Conservation (phyloP, 2,797 vertebrate species). For the Furcifer pardalis region DNA sequence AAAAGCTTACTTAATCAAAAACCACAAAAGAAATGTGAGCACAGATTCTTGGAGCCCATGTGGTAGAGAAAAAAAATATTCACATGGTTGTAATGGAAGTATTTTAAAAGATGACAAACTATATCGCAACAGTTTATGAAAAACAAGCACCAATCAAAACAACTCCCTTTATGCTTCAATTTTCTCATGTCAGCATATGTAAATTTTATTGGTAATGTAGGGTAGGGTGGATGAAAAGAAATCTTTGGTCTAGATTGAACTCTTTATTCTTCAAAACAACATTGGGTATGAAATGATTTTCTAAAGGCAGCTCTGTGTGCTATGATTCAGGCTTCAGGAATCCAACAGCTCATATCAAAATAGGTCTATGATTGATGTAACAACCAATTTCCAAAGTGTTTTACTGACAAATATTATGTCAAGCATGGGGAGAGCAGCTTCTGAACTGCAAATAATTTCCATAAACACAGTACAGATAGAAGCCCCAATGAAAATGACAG, state of each 20-base stretch:
- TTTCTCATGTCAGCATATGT: not conserved
- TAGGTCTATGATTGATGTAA: not conserved
- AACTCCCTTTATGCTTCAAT: not conserved
- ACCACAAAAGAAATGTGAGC: not conserved
- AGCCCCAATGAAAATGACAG: constrained; percentile 19
- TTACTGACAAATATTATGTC: not conserved
- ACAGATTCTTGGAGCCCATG: not conserved
- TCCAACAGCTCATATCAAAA: not conserved
- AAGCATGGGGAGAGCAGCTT: not conserved
- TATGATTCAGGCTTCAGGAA: constrained; percentile 4
- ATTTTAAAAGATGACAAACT: not conserved
- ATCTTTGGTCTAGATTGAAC: not conserved
- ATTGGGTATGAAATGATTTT: not conserved
- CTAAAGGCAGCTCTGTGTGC: not conserved
- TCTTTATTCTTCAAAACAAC: not conserved
- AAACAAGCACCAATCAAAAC: not conserved
- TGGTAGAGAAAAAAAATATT: not conserved
- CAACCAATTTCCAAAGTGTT: constrained; percentile 24
- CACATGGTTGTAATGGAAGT: not conserved
- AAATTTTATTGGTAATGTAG: not conserved
- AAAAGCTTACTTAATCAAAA: not conserved
- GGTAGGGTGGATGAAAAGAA: constrained; percentile 21
- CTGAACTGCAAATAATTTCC: constrained; percentile 30
- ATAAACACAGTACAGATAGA: constrained; percentile 10
- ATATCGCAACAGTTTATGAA: not conserved